Percentiles rank a stretch among this genome's conserved stretches.
These are phyloP conservation scores for Drosophila paulistorum DNA, from an alignment of 1,140 invertebrate species.

Conservation along the genomic window DNA sequence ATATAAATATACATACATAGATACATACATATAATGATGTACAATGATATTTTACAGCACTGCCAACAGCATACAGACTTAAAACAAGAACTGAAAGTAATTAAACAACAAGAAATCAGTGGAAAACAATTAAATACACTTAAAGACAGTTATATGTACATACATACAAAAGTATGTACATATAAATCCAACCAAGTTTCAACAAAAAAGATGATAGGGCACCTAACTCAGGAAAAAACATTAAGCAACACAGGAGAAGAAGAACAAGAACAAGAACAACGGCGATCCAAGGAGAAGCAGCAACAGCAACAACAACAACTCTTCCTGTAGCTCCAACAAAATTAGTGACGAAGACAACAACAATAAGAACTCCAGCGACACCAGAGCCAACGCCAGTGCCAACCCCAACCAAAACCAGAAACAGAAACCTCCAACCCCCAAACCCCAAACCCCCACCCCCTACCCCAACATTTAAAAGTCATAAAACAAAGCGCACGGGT, in stretches of 20 bases:
- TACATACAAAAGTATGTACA: conserved; percentile 1
- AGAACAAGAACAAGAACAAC: background rate
- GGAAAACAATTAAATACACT: background rate
- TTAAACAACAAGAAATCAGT: background rate
- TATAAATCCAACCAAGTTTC: conserved; percentile 31
- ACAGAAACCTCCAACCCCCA: conserved; percentile 16
- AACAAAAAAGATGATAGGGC: conserved; percentile 48
- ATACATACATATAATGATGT: background rate
- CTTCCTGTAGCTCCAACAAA: conserved; percentile 15
- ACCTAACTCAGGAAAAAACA: conserved; percentile 51
- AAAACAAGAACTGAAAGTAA: background rate
- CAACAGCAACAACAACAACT: conserved; percentile 24
- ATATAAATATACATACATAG: background rate
- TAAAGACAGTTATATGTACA: conserved; percentile 18
- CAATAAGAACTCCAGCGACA: conserved; percentile 1
- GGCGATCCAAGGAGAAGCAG: background rate
- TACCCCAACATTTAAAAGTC: conserved; percentile 29
- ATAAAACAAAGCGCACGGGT: conserved; percentile 43
- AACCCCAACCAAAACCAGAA: conserved; percentile 22
- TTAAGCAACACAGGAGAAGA: conserved; percentile 18
- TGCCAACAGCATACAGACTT: conserved; percentile 7
- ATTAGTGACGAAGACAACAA: conserved; percentile 7
- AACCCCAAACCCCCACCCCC: background rate
- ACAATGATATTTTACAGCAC: conserved; percentile 1
- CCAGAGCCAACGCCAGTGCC: conserved; percentile 12